These are phyloP conservation scores for Adelges cooleyi DNA, from an alignment of 1,140 invertebrate genomes.

Conservation along the genomic window DNA sequence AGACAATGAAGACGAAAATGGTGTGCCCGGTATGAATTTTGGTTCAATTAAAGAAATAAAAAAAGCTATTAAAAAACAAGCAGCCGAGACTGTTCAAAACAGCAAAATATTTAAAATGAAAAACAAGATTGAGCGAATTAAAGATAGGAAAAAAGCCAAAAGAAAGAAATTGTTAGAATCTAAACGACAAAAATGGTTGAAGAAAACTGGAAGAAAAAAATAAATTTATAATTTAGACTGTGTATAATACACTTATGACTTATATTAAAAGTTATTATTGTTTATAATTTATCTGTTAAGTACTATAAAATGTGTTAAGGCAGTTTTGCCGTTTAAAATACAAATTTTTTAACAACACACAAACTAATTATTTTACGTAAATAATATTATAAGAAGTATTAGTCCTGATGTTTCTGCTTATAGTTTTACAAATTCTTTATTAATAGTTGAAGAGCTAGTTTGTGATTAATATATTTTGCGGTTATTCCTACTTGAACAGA, in stretches of 20 bases:
- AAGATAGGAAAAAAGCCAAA: conserved; percentile 34
- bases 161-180: conserved; percentile 28
- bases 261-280: too few relatives aligned
- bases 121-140: conserved; percentile 46
- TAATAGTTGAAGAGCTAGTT: too few relatives aligned
- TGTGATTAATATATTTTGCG: too few relatives aligned
- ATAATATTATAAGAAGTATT: too few relatives aligned
- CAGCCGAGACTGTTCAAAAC: conserved; percentile 53
- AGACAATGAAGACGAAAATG: conserved; percentile 38
- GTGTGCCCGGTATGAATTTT: conserved; percentile 48
- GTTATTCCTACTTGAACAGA: too few relatives aligned
- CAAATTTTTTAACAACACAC: too few relatives aligned
- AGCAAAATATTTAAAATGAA: conserved; percentile 63
- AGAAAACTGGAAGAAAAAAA: conserved; percentile 11
- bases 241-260: neutral
- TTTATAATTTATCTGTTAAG: too few relatives aligned
- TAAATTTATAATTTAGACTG: neutral
- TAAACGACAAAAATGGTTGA: conserved; percentile 30
- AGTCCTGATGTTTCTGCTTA: too few relatives aligned
- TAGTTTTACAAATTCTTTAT: too few relatives aligned
- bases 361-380: too few relatives aligned
- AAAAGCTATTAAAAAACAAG: conserved; percentile 50
- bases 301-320: too few relatives aligned
- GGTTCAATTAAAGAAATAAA: conserved; percentile 53
- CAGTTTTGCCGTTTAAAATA: too few relatives aligned